Conservation (phyloP, 2,113 vertebrate species). For the Holacanthus passer region DNA sequence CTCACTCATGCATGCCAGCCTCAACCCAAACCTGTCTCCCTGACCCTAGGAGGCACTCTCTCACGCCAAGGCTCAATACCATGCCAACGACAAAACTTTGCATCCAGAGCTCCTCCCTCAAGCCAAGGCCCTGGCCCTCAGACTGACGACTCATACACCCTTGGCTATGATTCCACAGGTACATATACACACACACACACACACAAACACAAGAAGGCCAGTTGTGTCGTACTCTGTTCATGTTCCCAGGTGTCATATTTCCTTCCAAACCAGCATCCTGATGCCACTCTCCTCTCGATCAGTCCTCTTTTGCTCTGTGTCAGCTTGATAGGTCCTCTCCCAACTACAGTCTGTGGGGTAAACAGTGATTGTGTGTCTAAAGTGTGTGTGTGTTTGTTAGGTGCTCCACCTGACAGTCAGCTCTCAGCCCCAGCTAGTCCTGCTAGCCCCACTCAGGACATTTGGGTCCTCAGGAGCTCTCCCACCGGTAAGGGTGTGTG, state of each 20-base stretch:
- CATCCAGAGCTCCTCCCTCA: slow-evolving; percentile 77
- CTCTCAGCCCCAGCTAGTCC: slow-evolving; percentile 76
- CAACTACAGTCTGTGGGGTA: slow-evolving; percentile 31
- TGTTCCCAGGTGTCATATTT: not conserved
- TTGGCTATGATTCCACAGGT: slow-evolving; percentile 70
- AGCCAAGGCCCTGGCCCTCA: slow-evolving; percentile 73
- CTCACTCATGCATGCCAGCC: slow-evolving; percentile 55
- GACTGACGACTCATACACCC: slow-evolving; percentile 82
- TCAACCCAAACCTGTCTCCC: slow-evolving; percentile 66
- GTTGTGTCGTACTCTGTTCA: not conserved
- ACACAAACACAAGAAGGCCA: not conserved
- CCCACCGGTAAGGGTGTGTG: slow-evolving; percentile 84
- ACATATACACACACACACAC: slow-evolving; percentile 28
- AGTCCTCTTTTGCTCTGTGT: slow-evolving; percentile 5
- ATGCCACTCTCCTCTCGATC: not conserved
- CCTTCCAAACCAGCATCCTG: slow-evolving; percentile 12
- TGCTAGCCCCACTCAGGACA: slow-evolving; percentile 80
- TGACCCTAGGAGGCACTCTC: slow-evolving; percentile 86
- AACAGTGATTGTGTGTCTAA: slow-evolving; percentile 61
- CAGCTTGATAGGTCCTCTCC: slow-evolving; percentile 19
- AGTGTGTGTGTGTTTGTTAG: slow-evolving; percentile 82
- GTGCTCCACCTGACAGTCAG: slow-evolving; percentile 75
- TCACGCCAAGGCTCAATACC: slow-evolving; percentile 83
- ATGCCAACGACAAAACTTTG: slow-evolving; percentile 82
- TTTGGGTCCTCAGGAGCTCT: slow-evolving; percentile 86